A percentile compares a stretch with the other conserved stretches of the same genome.
Evolutionary conservation across 2,797 vertebrate genomes (phyloP).

Genomic region (Macroramphosus scolopax): DNA sequence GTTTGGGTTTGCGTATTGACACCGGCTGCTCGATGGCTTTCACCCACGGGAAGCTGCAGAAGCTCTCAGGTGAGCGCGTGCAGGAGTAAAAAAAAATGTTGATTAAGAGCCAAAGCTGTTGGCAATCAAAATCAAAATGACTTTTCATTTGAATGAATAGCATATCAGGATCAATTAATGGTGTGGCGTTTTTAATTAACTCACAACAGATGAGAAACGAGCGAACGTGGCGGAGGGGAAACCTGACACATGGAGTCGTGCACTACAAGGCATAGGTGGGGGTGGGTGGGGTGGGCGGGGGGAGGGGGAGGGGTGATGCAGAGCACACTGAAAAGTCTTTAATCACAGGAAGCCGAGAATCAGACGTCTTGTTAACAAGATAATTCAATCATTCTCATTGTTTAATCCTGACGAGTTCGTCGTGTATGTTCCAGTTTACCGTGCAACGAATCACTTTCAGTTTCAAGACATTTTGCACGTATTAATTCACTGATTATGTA

Average conservation of each 20-base stretch:
- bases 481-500: too few relatives aligned
- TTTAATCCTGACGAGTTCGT: too few relatives aligned
- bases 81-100: slow-evolving; percentile 49
- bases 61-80: slow-evolving; percentile 44
- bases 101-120: slow-evolving; percentile 60
- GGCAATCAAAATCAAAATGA: slow-evolving; percentile 65
- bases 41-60: slow-evolving; percentile 12
- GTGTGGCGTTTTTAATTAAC: slow-evolving; percentile 59
- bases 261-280: neutral
- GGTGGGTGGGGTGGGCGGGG: too few relatives aligned
- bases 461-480: too few relatives aligned
- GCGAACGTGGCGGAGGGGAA: slow-evolving; percentile 14
- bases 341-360: slow-evolving; percentile 5
- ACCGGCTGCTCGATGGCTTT: slow-evolving; percentile 22
- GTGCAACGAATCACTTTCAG: too few relatives aligned
- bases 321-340: slow-evolving; percentile 7
- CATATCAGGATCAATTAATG: slow-evolving; percentile 72
- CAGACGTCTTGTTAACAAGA: too few relatives aligned
- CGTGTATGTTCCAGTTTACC: too few relatives aligned
- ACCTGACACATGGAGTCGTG: slow-evolving; percentile 7
- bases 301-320: slow-evolving; percentile 15
- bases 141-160: slow-evolving; percentile 63
- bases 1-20: slow-evolving; percentile 33
- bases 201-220: slow-evolving; percentile 45
- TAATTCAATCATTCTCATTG: too few relatives aligned